These are phyloP conservation scores for Ephydatia muelleri DNA, from an alignment of 37 sponge, comb jelly and placozoan genomes.

Conservation along the genomic window DNA sequence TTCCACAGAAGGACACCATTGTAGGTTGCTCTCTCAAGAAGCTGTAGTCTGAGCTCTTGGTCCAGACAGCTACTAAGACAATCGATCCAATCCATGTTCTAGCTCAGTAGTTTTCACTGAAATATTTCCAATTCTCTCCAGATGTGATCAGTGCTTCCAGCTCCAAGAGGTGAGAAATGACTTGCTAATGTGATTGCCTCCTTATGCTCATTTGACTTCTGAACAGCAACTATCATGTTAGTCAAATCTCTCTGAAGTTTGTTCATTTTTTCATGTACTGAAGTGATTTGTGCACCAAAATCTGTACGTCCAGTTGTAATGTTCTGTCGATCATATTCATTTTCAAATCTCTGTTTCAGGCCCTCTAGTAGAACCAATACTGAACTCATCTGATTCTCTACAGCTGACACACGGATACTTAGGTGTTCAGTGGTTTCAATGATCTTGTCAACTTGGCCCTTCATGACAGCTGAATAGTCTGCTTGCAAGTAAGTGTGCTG, in stretches of 20 bases:
- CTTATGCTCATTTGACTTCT: too few species aligned
- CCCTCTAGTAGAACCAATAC: conserved; percentile 11
- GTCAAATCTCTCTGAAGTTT: too few species aligned
- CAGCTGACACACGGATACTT: background rate
- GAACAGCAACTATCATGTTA: too few species aligned
- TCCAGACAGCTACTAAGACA: conserved; percentile 54
- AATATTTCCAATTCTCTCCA: too few species aligned
- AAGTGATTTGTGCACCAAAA: too few species aligned
- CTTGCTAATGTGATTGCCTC: too few species aligned
- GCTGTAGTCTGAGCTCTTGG: conserved; percentile 65
- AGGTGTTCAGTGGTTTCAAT: background rate
- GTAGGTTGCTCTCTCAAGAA: conserved; percentile 65
- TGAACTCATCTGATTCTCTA: conserved; percentile 17
- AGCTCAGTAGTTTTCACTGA: conserved; percentile 34
- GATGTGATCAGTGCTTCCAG: too few species aligned
- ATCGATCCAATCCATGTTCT: conserved; percentile 43
- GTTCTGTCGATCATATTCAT: background rate
- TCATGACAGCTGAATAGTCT: conserved; percentile 1
- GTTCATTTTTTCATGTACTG: background rate
- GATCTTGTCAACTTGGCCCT: background rate
- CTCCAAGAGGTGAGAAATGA: too few species aligned
- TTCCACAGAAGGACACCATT: conserved; percentile 78
- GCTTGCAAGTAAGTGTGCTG: conserved; percentile 39
- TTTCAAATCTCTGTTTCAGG: conserved; percentile 21
- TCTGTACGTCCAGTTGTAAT: too few species aligned